Evolutionary conservation across 2,888 invertebrate species (phyloP).

Genomic region (Lucinisca nassula): DNA sequence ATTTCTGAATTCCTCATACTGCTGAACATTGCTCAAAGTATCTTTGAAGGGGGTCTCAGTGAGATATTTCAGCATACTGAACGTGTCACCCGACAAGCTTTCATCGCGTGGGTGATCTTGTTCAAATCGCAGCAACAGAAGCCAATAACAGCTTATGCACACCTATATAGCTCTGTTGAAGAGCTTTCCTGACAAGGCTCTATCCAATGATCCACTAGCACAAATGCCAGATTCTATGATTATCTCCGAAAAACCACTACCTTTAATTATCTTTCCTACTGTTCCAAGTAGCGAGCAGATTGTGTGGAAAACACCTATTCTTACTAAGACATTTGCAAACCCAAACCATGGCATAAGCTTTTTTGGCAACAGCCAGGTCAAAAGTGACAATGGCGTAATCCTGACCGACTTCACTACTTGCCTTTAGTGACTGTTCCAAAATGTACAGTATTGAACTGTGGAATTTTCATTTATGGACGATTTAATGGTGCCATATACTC

Average conservation of each 20-base stretch:
- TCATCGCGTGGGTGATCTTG: too few species aligned
- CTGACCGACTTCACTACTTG: conserved; percentile 49
- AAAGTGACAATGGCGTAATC: conserved; percentile 59
- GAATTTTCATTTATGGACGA: conserved; percentile 54
- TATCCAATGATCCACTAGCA: conserved; percentile 62
- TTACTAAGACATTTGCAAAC: conserved; percentile 27
- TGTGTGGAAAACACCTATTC: conserved; percentile 57
- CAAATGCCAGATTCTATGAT: conserved; percentile 50
- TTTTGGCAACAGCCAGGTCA: conserved; percentile 56
- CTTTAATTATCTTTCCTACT: conserved; percentile 43
- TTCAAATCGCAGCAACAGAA: too few species aligned
- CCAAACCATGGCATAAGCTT: conserved; percentile 50
- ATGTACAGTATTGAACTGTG: conserved; percentile 63
- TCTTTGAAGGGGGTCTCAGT: conserved; percentile 7
- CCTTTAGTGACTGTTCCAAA: conserved; percentile 38
- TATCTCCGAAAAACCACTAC: conserved; percentile 56
- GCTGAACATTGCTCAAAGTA: background rate
- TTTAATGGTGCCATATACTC: conserved; percentile 58
- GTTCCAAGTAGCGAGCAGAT: conserved; percentile 42
- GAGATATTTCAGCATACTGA: too few species aligned
- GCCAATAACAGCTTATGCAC: too few species aligned
- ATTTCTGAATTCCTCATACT: background rate
- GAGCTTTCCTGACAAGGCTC: too few species aligned
- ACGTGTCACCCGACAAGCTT: too few species aligned
- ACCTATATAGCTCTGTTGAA: too few species aligned